Base-by-base conservation (phyloP, 2,888 invertebrate genomes). In the Craniophora ligustri region DNA sequence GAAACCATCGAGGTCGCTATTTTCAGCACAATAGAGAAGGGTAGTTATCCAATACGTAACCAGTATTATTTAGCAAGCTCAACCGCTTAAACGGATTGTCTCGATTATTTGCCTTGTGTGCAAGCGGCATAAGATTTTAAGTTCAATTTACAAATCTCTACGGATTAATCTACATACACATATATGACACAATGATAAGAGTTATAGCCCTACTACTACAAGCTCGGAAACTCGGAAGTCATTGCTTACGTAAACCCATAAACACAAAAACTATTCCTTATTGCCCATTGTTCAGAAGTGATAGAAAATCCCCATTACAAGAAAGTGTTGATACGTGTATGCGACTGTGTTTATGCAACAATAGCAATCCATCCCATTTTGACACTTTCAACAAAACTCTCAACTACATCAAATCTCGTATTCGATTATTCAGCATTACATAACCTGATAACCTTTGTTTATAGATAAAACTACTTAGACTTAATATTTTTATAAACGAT, bases 251-350 rank as follows among this genome's bases (percentile, higher is more conserved):
- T 41, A 54, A 58, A 46, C 14, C 16, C 26, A 65, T 44, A 48
- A 64, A 45, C 64, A 59, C 54, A 31, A 35, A 39, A 62, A 11
- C 15, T 46, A 61, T 70, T 61, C 56, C 61, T 71, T 55, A 68
- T 67, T 57, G 28, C 54, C 19, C 45, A 67, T 67, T 68, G 72
- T 68, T 66, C 42, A 21, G 44, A 42, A 30, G 28, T 18, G 35
- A 57, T 41, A 44, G 63, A 61, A 34, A 41, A 54, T 46, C 41
- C 28, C 3, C 14, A 21, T 10, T 19, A 51, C 54, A 73, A 73
- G 79, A 79, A 84, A 83, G 76, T 77, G 76, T 78, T 78, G 66
- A 70, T 79, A 78, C 54, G 55, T 57, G 54, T 55, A 49, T 23
- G 6, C 31, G 40, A 30, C 14, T 40, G 14, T 40, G 66, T 70